Conservation (phyloP, 2,888 invertebrate species). For the Boloria euphrosyne region DNA sequence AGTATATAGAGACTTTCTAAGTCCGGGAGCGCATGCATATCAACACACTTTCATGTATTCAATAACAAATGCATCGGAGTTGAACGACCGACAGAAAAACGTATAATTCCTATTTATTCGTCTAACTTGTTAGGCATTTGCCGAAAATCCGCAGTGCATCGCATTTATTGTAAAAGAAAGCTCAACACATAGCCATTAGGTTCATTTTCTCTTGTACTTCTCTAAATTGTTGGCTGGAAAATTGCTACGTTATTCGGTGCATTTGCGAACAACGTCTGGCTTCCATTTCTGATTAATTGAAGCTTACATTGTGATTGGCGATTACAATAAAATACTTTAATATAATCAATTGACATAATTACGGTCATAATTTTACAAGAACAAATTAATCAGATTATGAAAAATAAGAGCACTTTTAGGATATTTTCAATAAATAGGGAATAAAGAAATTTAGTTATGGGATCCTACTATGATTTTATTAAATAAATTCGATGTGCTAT, state of each 20-base stretch:
- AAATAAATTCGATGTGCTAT: too few relatives aligned
- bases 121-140: slow-evolving; percentile 35
- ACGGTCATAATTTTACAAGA: too few relatives aligned
- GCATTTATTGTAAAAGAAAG: slow-evolving; percentile 29
- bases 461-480: too few relatives aligned
- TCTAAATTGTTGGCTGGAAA: slow-evolving; percentile 38
- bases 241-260: slow-evolving; percentile 42
- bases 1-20: background rate
- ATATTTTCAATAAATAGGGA: too few relatives aligned
- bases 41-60: slow-evolving; percentile 8
- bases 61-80: slow-evolving; percentile 33
- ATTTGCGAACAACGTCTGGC: slow-evolving; percentile 40
- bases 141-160: slow-evolving; percentile 38
- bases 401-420: too few relatives aligned
- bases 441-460: too few relatives aligned
- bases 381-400: too few relatives aligned
- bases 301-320: slow-evolving; percentile 33
- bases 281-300: slow-evolving; percentile 39
- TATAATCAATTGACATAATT: too few relatives aligned
- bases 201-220: slow-evolving; percentile 36
- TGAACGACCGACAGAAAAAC: slow-evolving; percentile 39
- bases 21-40: background rate
- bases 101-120: slow-evolving; percentile 38
- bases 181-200: slow-evolving; percentile 32
- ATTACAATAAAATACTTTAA: slow-evolving; percentile 26